These are phyloP conservation scores for Eristalis arbustorum DNA, from an alignment of 2,888 invertebrate species.

Conservation along the genomic window DNA sequence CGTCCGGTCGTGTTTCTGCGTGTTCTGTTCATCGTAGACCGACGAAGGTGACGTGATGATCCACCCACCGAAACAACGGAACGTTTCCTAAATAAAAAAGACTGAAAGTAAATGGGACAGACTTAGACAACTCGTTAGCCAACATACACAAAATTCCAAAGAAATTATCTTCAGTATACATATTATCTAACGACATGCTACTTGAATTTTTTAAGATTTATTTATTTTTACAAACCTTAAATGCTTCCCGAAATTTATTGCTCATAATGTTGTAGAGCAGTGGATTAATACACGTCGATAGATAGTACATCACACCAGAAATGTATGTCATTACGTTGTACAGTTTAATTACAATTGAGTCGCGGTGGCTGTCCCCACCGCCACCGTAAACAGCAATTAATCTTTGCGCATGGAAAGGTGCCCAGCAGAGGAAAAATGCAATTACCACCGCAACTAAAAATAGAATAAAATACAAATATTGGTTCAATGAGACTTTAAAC, in stretches of 20 bases:
- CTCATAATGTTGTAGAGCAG: slow-evolving; percentile 97
- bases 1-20: slow-evolving; percentile 84
- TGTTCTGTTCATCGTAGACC: slow-evolving; percentile 79
- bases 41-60: slow-evolving; percentile 73
- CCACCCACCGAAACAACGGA: slow-evolving; percentile 75
- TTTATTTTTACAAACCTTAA: slow-evolving; percentile 84
- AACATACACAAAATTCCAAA: slow-evolving; percentile 37
- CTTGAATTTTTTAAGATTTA: neutral
- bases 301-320: slow-evolving; percentile 94
- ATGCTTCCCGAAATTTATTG: slow-evolving; percentile 94
- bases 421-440: slow-evolving; percentile 94
- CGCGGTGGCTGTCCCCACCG: slow-evolving; percentile 73
- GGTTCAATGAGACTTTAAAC: neutral
- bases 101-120: slow-evolving; percentile 74
- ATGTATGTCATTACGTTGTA: slow-evolving; percentile 83
- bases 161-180: neutral
- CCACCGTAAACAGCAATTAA: slow-evolving; percentile 84
- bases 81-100: slow-evolving; percentile 83
- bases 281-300: slow-evolving; percentile 96
- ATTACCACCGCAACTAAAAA: slow-evolving; percentile 91
- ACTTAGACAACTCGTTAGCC: slow-evolving; percentile 46
- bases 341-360: slow-evolving; percentile 71
- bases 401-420: slow-evolving; percentile 96
- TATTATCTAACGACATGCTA: slow-evolving; percentile 19
- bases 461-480: slow-evolving; percentile 80